Evolutionary conservation across 2,888 invertebrate genomes (phyloP).

Genomic region (Alitta virens): DNA sequence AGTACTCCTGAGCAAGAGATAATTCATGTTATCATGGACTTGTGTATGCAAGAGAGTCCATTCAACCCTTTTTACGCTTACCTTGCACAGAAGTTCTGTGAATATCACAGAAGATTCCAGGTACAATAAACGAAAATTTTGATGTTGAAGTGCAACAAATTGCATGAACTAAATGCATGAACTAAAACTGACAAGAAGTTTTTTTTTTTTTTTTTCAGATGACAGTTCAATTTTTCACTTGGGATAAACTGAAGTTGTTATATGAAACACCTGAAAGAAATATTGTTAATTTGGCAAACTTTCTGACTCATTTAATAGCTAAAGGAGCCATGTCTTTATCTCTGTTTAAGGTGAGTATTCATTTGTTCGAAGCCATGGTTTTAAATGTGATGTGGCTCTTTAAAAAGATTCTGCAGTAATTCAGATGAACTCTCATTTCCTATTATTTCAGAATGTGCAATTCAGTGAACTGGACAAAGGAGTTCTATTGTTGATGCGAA

Average conservation of each 20-base stretch:
- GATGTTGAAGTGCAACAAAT: too few relatives aligned
- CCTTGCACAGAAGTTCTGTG: constrained; percentile 75
- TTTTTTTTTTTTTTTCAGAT: constrained; percentile 63
- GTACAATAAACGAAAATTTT: constrained; percentile 61
- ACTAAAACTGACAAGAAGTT: too few relatives aligned
- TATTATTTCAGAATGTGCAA: constrained; percentile 69
- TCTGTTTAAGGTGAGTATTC: constrained; percentile 70
- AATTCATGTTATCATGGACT: constrained; percentile 67
- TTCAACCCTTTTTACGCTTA: constrained; percentile 87
- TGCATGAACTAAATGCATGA: too few relatives aligned
- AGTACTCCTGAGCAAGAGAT: constrained; percentile 82
- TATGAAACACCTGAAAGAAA: constrained; percentile 66
- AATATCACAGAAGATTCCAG: constrained; percentile 78
- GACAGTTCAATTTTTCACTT: constrained; percentile 80
- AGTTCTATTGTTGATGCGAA: constrained; percentile 76
- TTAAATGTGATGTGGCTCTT: neutral
- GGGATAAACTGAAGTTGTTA: constrained; percentile 88
- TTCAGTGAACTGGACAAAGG: constrained; percentile 81
- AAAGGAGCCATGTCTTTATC: constrained; percentile 77
- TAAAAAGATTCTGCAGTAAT: neutral
- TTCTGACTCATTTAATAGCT: constrained; percentile 76
- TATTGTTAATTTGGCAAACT: constrained; percentile 73
- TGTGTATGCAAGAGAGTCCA: constrained; percentile 64
- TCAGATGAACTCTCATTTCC: constrained; percentile 1
- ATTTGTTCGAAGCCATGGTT: neutral